Evolutionary conservation across 2,888 invertebrate species (phyloP), one percentile per base, ranked within the genome.

Genomic region (Antheraea yamamai): DNA sequence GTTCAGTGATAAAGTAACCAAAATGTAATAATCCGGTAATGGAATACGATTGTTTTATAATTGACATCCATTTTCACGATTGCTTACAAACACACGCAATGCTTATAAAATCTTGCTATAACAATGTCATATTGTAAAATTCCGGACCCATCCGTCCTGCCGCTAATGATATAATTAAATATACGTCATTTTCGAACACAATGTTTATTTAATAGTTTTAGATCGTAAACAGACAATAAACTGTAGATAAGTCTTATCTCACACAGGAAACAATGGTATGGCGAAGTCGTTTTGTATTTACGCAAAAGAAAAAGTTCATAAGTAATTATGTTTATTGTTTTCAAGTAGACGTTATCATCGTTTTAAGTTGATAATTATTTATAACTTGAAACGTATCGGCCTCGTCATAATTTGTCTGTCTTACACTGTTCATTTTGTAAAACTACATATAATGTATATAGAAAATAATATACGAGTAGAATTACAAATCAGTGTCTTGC

Each of bases 281-380:
- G 82, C 82, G 82, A 84, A 83, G 79, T 79, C 84, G 83, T 82
- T 82, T 78, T 83, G 84, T 88, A 87, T 85, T 82, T 79, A 84
- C 80, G 83, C 68, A 73, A 89, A 88, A 89, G 89, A 87, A 89
- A 89, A 83, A 89, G 86, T 83, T 77, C 73, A 74, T 74, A 71
- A 20, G 64, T 26, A 66, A 30, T 26, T 66, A 66, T 66, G 26
- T 66, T 66, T 30, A 26, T 30, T 66, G 64, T 18, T 35, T 70
- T 58, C 23, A 26, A 71, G 39, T 74, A 55, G 7, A 68, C 55
- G 71, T 71, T 74, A 58, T 74, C 52, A 70, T 30, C 51, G 6
- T 61, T 55, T 68, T 35, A 52, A 18, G 39, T 52, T 52, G 35
- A 26, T 26, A 23, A 51, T 8, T 26, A 47, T 1, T 47, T 47